Conservation (phyloP, 2,113 vertebrate species). For the Oryzias melastigma region DNA sequence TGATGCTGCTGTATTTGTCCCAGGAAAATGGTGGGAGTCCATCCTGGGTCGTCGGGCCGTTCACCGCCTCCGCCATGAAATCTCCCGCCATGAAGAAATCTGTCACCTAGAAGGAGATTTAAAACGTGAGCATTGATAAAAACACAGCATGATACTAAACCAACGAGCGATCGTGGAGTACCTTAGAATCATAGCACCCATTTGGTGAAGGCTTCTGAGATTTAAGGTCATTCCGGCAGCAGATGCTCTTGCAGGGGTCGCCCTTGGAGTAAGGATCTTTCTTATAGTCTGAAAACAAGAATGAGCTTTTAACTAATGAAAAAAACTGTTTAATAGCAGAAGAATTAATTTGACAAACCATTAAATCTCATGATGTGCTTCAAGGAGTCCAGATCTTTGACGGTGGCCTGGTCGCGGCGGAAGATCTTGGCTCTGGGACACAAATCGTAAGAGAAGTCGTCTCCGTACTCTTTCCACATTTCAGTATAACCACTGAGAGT, state of each 20-base stretch:
- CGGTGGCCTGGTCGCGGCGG: constrained; percentile 85
- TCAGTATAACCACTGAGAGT: constrained; percentile 82
- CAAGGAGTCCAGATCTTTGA: constrained; percentile 82
- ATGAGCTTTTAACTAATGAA: no score
- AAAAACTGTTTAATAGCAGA: background rate
- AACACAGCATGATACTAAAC: background rate
- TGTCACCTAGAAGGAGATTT: constrained; percentile 74
- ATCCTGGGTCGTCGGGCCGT: constrained; percentile 83
- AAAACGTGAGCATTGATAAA: background rate
- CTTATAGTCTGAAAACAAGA: constrained; percentile 80
- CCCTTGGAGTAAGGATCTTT: constrained; percentile 83
- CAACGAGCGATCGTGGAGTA: constrained; percentile 22
- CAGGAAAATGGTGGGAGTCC: constrained; percentile 85
- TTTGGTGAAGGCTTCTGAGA: constrained; percentile 69
- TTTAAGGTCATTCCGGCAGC: constrained; percentile 87
- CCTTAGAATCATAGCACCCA: constrained; percentile 96
- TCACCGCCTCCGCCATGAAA: constrained; percentile 82
- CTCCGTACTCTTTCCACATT: constrained; percentile 79
- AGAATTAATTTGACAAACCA: constrained; percentile 71
- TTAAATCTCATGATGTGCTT: constrained; percentile 94
- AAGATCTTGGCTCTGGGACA: constrained; percentile 94
- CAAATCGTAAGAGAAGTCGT: constrained; percentile 90
- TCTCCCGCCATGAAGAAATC: constrained; percentile 80
- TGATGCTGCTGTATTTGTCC: constrained; percentile 79
- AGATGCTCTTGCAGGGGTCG: constrained; percentile 89